Conservation (phyloP, 1,140 invertebrate species). For the Zaprionus camerounensis region DNA sequence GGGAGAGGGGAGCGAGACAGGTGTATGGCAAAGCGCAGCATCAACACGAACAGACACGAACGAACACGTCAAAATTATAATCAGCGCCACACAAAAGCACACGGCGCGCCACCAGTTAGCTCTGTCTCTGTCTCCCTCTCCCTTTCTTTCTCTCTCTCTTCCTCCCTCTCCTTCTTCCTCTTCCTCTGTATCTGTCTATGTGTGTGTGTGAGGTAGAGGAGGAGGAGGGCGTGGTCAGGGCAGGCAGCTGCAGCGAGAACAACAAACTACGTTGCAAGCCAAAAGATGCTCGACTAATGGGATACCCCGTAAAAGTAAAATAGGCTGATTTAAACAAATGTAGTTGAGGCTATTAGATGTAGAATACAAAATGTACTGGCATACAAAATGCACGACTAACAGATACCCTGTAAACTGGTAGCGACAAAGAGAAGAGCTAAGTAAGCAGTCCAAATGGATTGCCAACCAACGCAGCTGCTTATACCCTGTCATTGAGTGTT, state of each 20-base stretch:
- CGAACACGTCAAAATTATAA: constrained; percentile 73
- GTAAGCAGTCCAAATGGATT: too few relatives aligned
- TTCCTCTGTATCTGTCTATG: not conserved
- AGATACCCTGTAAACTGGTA: not conserved
- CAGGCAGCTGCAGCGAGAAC: not conserved
- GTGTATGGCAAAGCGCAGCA: constrained; percentile 14
- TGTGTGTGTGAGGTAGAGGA: not conserved
- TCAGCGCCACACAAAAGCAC: constrained; percentile 79
- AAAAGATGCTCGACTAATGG: not conserved
- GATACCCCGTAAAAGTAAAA: not conserved
- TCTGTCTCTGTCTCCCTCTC: not conserved
- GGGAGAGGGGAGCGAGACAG: constrained; percentile 11
- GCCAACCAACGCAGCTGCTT: too few relatives aligned
- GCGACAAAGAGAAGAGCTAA: not conserved
- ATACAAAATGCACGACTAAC: not conserved
- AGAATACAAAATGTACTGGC: too few relatives aligned
- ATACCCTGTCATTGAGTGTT: too few relatives aligned
- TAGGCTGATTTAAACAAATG: not conserved
- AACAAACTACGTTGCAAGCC: constrained; percentile 17
- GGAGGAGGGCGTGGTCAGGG: not conserved
- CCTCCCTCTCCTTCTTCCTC: not conserved
- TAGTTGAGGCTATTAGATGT: not conserved
- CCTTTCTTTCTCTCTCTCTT: not conserved
- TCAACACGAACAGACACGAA: constrained; percentile 20
- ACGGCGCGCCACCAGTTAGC: constrained; percentile 60